phyloP scores from a whole-genome alignment of 2,888 invertebrate species.

The Schizaphis graminum region DNA sequence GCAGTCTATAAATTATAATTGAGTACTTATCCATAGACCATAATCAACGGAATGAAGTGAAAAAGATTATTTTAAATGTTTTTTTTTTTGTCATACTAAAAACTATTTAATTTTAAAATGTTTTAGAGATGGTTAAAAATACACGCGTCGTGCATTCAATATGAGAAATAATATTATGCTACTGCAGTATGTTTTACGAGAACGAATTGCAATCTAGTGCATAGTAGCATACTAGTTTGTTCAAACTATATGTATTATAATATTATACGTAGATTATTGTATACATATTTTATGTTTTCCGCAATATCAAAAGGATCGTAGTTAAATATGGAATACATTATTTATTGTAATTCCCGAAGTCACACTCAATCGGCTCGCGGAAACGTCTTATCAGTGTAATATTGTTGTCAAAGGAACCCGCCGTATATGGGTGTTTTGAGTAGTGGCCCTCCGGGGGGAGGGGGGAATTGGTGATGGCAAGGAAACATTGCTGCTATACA shows the following conservation, averaged over 20 bases:
- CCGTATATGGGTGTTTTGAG: background rate
- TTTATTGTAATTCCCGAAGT: background rate
- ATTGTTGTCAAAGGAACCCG: constrained; percentile 19
- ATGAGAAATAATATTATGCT: background rate
- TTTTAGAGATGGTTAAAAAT: background rate
- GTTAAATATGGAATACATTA: constrained; percentile 3
- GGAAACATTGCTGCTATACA: background rate
- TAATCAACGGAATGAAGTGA: background rate
- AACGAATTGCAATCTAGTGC: background rate
- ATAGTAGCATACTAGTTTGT: background rate
- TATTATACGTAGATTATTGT: background rate
- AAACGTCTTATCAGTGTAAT: constrained; percentile 40
- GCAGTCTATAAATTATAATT: background rate
- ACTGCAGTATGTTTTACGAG: background rate
- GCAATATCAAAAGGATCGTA: background rate
- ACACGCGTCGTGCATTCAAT: background rate
- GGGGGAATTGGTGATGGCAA: background rate
- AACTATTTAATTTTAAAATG: background rate
- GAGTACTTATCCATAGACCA: background rate
- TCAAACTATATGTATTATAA: background rate
- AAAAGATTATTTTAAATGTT: background rate
- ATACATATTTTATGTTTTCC: background rate
- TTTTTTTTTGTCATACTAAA: background rate
- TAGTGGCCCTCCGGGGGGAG: background rate
- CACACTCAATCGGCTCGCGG: constrained; percentile 1